Conservation (phyloP, 2,888 invertebrate genomes). For the Electrophaes corylata region DNA sequence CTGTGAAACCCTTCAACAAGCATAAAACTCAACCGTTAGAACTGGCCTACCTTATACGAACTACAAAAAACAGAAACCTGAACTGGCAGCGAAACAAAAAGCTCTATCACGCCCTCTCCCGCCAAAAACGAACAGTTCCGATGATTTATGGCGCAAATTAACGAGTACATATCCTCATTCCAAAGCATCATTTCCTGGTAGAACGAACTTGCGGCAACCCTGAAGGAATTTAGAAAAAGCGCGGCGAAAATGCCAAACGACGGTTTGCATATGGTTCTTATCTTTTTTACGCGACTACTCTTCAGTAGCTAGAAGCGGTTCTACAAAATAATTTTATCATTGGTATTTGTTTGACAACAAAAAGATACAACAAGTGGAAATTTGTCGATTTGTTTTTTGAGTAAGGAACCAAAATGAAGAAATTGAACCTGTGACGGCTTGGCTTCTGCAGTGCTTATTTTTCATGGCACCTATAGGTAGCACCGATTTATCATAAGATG, state of each 20-base stretch:
- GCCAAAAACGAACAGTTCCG: slow-evolving; percentile 75
- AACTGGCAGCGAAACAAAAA: slow-evolving; percentile 67
- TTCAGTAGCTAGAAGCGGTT: background rate
- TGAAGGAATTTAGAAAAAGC: slow-evolving; percentile 64
- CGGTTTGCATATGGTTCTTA: slow-evolving; percentile 30
- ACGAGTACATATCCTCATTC: slow-evolving; percentile 84
- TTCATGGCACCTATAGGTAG: too few species aligned
- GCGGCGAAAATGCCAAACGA: slow-evolving; percentile 58
- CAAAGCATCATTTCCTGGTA: slow-evolving; percentile 82
- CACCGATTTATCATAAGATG: too few species aligned
- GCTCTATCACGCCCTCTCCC: slow-evolving; percentile 60
- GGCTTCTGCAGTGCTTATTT: too few species aligned
- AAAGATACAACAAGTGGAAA: too few species aligned
- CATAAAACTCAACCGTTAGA: background rate
- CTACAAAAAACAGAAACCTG: slow-evolving; percentile 56
- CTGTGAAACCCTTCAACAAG: background rate
- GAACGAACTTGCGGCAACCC: slow-evolving; percentile 70
- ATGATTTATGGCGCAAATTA: slow-evolving; percentile 84
- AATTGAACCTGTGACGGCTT: too few species aligned
- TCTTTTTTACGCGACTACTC: background rate
- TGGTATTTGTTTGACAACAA: too few species aligned
- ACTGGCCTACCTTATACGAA: background rate
- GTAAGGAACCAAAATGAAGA: too few species aligned
- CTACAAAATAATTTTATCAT: too few species aligned
- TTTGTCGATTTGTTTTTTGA: too few species aligned